Percentiles rank a stretch among this genome's conserved stretches.
phyloP scores from a whole-genome alignment of 1,140 invertebrate species.

The Luehdorfia chinensis region DNA sequence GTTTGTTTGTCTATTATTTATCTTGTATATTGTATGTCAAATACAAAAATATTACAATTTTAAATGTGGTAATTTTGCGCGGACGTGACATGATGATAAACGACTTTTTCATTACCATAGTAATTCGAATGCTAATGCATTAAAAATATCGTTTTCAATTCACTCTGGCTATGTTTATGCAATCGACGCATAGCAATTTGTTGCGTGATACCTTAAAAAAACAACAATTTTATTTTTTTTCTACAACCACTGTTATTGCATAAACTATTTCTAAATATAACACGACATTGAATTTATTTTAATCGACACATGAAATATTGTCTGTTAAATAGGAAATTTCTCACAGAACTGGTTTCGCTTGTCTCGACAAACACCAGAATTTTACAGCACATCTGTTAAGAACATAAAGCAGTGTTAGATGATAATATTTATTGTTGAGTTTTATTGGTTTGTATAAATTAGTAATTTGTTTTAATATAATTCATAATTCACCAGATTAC shows the following conservation, averaged over 20 bases:
- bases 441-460: no score
- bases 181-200: conserved; percentile 7
- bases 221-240: no score
- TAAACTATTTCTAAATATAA: conserved; percentile 9
- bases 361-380: not conserved
- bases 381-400: not conserved
- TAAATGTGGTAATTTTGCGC: no score
- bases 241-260: not conserved
- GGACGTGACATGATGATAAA: no score
- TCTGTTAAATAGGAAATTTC: not conserved
- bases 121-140: not conserved
- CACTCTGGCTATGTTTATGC: not conserved
- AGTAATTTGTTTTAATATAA: no score
- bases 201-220: not conserved
- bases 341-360: not conserved
- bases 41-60: no score
- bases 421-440: no score
- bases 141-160: conserved; percentile 1
- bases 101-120: conserved; percentile 12
- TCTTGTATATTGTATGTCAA: no score
- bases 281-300: conserved; percentile 8
- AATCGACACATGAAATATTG: conserved; percentile 2
- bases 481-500: no score
- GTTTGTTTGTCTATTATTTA: no score
- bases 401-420: no score